A percentile compares a stretch with the other conserved stretches of the same genome.
Conservation (phyloP, 2,113 vertebrate genomes). For the Colinus virginianus region DNA sequence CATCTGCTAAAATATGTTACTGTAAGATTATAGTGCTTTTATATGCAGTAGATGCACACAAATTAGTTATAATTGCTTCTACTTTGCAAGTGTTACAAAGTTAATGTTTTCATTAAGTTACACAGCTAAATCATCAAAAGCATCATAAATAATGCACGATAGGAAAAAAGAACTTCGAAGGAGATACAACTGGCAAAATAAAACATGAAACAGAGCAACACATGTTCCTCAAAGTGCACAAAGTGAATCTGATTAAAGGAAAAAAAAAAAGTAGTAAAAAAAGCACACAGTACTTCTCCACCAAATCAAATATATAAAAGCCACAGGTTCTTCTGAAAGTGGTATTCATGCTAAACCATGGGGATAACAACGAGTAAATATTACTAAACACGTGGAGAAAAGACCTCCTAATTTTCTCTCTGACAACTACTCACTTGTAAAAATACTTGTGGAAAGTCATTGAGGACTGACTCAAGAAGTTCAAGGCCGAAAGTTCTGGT, state of each 20-base stretch:
- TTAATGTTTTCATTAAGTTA: background rate
- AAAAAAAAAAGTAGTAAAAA: background rate
- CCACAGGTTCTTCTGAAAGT: background rate
- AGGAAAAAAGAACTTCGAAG: background rate
- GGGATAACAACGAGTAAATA: background rate
- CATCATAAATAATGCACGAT: background rate
- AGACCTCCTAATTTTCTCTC: background rate
- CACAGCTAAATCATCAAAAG: background rate
- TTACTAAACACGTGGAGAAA: background rate
- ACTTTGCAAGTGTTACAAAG: background rate
- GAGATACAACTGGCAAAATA: background rate
- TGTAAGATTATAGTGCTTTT: background rate
- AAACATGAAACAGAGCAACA: background rate
- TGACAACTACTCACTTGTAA: slow-evolving; percentile 83
- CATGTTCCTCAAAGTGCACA: background rate
- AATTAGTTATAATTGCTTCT: background rate
- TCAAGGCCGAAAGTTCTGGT: slow-evolving; percentile 96
- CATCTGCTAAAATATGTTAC: background rate
- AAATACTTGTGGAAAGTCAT: slow-evolving; percentile 97
- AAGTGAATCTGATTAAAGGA: background rate
- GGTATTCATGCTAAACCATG: background rate
- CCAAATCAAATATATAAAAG: background rate
- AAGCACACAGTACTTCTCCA: background rate
- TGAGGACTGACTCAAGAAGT: slow-evolving; percentile 96
- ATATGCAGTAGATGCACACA: background rate